Percentiles rank a stretch among this genome's conserved stretches.
phyloP scores from a whole-genome alignment of 2,888 invertebrate genomes.

The Phalangium opilio region DNA sequence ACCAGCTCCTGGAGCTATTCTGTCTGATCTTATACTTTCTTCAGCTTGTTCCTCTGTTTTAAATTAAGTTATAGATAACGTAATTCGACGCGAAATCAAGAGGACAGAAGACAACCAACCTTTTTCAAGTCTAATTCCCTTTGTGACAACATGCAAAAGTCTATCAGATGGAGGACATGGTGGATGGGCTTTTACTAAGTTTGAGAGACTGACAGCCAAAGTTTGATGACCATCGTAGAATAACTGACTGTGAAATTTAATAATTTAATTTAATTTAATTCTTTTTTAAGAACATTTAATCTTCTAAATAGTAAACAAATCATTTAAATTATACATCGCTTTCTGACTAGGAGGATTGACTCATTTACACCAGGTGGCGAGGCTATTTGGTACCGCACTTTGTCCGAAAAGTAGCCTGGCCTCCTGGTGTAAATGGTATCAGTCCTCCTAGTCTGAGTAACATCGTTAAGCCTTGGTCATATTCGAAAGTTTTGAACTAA shows the following conservation, averaged over 20 bases:
- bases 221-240: constrained; percentile 94
- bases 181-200: constrained; percentile 73
- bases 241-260: constrained; percentile 73
- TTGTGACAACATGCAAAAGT: constrained; percentile 64
- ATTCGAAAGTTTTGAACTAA: no score
- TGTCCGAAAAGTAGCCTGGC: no score
- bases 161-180: constrained; percentile 93
- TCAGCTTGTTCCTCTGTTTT: constrained; percentile 15
- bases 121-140: constrained; percentile 71
- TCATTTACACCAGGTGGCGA: no score
- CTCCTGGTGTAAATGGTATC: no score
- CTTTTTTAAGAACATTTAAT: no score
- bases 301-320: no score
- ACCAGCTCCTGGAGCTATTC: constrained; percentile 35
- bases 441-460: no score
- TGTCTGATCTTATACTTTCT: constrained; percentile 13
- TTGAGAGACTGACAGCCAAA: constrained; percentile 70
- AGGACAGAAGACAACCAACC: constrained; percentile 31
- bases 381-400: no score
- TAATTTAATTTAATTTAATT: no score
- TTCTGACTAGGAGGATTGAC: no score
- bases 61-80: background rate
- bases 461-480: no score
- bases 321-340: no score
- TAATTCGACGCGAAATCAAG: background rate